Percentiles rank a stretch among this genome's conserved stretches.
Conservation (phyloP, 2,113 vertebrate genomes). For the Xenus cinereus region DNA sequence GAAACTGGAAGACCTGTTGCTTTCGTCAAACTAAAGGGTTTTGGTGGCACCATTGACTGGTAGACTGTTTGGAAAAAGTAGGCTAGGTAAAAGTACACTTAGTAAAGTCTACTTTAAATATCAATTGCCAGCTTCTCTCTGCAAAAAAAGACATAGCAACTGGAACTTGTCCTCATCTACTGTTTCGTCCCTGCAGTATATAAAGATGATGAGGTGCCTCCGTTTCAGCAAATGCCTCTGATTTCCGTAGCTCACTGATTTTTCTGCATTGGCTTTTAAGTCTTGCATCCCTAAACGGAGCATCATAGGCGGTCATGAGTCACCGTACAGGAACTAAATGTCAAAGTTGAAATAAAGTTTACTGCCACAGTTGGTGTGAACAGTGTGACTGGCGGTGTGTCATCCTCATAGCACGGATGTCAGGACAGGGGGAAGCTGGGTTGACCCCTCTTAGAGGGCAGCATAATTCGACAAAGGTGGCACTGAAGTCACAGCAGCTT, state of each 20-base stretch:
- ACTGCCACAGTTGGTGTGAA: constrained; percentile 51
- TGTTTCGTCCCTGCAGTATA: background rate
- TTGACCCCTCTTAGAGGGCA: background rate
- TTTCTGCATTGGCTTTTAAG: constrained; percentile 36
- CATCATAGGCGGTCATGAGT: constrained; percentile 47
- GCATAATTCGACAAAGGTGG: background rate
- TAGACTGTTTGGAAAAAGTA: background rate
- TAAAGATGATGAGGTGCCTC: background rate
- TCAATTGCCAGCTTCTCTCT: background rate
- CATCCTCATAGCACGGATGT: constrained; percentile 29
- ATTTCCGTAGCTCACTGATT: background rate
- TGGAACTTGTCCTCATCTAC: background rate
- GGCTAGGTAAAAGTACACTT: background rate
- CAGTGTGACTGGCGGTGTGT: constrained; percentile 20
- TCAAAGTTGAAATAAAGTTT: constrained; percentile 74
- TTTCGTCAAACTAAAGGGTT: background rate
- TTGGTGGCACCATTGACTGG: background rate
- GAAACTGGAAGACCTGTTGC: background rate
- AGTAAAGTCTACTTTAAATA: background rate
- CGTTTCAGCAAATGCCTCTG: background rate
- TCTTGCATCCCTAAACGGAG: constrained; percentile 23
- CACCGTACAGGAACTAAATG: constrained; percentile 69
- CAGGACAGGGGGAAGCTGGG: constrained; percentile 2
- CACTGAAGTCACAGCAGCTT: background rate
- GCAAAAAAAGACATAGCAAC: background rate